Evolutionary conservation across 2,113 vertebrate genomes (phyloP), one percentile per base, ranked within the genome.

Genomic region (Aythya baeri): DNA sequence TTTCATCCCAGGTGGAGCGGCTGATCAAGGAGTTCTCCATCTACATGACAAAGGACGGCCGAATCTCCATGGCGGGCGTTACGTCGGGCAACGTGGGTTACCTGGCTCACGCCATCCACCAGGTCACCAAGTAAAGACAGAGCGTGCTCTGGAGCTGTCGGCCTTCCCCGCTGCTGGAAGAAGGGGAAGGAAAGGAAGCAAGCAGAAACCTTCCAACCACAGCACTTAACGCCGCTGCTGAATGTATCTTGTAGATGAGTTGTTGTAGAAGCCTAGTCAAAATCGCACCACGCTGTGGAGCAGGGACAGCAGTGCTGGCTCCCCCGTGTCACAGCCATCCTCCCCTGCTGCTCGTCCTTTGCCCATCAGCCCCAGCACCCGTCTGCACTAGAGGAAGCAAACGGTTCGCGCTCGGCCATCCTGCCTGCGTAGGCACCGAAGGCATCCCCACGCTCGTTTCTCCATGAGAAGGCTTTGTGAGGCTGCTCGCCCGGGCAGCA

Each of bases 31-130:
- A 99, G 79, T 99, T 99, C 97, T 99, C 99, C 0, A 95, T 99
- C 93, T 99, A 99, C 95, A 99, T 99, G 99, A 99, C 99, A 38
- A 99, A 99, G 94, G 99, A 99, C 22, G 99, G 99, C 43, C 98
- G 99, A 49, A 99, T 99, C 96, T 99, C 99, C 21, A 97, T 99
- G 95, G 99, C 99, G 0, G 99, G 99, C 7, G 98, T 99, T 72
- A 97, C 99, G 0, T 99, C 99, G 0, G 98, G 98, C 86, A 99
- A 99, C 0, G 99, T 99, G 34, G 98, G 96, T 58, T 99, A 99
- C 97, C 98, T 99, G 91, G 99, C 99, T 71, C 98, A 99, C 2
- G 98, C 97, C 50, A 99, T 99, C 96, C 99, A 99, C 57, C 97
- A 99, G 11, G 99, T 99, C 95, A 99, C 99, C 82, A 99, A 99